Evolutionary conservation across 2,113 vertebrate genomes (phyloP), one percentile per base, ranked within the genome.

Genomic region (Alaudala cheleensis): DNA sequence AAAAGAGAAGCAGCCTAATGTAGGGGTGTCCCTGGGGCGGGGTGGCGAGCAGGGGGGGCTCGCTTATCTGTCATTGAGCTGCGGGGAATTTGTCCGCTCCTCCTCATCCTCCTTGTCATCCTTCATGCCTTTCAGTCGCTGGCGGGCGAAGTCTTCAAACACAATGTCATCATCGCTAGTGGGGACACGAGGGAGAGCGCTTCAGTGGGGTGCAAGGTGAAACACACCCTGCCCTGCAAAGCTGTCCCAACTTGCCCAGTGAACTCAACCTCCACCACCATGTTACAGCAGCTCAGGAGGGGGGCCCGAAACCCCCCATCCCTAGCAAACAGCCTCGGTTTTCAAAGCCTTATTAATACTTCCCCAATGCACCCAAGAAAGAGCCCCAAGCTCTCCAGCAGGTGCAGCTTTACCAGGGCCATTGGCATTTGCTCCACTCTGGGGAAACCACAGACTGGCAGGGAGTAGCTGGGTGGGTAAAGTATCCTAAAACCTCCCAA

Each of bases 61-160:
- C 31, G 79, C 96, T 96, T 98, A 99, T 98, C 98, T 98, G 98
- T 99, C 97, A 5, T 99, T 97, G 65, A 98, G 98, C 76, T 98
- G 98, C 0, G 99, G 98, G 2, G 98, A 98, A 91, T 98, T 98
- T 9, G 97, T 98, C 10, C 98, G 97, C 58, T 99, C 98, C 4
- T 99, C 99, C 33, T 99, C 99, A 1, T 99, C 99, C 58, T 99
- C 99, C 67, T 99, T 98, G 95, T 99, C 98, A 2, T 99, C 98
- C 90, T 99, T 99, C 56, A 98, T 97, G 11, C 98, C 99, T 22
- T 98, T 99, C 90, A 99, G 98, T 81, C 99, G 97, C 97, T 99
- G 99, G 28, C 99, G 98, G 54, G 99, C 99, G 20, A 99, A 99
- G 97, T 99, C 99, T 95, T 99, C 99, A 4, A 99, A 99, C 57